Evolutionary conservation across 2,113 vertebrate genomes (phyloP).

Genomic region (Eretmochelys imbricata): DNA sequence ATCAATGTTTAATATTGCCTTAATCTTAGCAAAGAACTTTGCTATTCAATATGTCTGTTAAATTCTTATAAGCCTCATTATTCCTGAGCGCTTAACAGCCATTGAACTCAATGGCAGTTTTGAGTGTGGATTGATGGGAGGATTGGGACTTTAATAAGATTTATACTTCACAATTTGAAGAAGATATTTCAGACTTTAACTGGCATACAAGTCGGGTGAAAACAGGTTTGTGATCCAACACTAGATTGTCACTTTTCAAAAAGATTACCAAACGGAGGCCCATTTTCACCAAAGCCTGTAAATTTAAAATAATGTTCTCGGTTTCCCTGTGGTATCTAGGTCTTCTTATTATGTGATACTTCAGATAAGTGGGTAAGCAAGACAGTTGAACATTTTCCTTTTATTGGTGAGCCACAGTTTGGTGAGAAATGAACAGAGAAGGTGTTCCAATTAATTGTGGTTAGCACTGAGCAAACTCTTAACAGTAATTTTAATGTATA

Average conservation of each 20-base stretch:
- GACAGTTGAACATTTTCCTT: background rate
- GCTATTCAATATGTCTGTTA: constrained; percentile 32
- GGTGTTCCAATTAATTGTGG: background rate
- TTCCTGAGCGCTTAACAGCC: background rate
- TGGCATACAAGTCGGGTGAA: background rate
- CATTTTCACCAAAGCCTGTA: background rate
- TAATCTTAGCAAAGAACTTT: constrained; percentile 21
- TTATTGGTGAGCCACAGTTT: background rate
- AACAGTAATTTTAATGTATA: background rate
- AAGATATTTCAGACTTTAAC: constrained; percentile 10
- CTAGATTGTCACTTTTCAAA: background rate
- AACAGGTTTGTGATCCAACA: background rate
- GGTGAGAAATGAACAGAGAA: background rate
- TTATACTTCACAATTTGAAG: background rate
- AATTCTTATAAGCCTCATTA: constrained; percentile 18
- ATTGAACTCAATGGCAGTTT: background rate
- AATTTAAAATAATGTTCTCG: background rate
- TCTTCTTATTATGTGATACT: background rate
- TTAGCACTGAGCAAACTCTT: background rate
- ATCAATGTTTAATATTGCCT: constrained; percentile 38
- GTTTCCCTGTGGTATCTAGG: background rate
- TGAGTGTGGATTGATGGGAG: background rate
- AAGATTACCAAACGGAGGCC: background rate
- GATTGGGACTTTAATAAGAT: background rate
- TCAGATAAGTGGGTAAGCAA: background rate